Conservation (phyloP, 2,113 vertebrate genomes). For the Gopherus flavomarginatus region DNA sequence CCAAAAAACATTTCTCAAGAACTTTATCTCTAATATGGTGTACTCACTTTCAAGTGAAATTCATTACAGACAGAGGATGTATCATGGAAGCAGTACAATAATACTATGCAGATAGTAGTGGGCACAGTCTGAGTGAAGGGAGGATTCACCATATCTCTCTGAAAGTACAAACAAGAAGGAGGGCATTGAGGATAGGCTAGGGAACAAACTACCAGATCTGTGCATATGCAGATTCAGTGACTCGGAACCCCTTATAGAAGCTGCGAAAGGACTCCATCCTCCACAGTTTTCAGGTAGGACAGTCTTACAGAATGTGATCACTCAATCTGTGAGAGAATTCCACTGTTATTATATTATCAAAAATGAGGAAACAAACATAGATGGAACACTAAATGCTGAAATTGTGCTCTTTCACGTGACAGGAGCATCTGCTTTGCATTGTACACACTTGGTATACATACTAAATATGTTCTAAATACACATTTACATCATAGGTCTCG, state of each 20-base stretch:
- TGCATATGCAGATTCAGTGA: not conserved
- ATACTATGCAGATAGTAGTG: not conserved
- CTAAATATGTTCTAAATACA: not conserved
- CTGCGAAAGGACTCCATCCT: not conserved
- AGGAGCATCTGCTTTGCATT: not conserved
- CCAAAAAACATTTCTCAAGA: not conserved
- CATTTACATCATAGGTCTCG: not conserved
- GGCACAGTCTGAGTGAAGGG: not conserved
- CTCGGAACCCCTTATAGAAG: not conserved
- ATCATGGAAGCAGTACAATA: not conserved
- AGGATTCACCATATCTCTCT: not conserved
- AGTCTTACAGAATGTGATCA: not conserved
- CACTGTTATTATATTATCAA: not conserved
- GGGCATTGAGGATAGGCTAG: not conserved
- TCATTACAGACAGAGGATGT: not conserved
- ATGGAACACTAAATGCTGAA: not conserved
- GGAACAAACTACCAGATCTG: not conserved
- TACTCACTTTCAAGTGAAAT: not conserved
- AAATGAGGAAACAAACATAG: not conserved
- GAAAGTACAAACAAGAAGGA: not conserved
- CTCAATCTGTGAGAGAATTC: not conserved
- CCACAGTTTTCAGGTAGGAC: not conserved
- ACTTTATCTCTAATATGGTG: not conserved
- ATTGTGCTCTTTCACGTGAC: not conserved
- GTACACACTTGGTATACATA: not conserved